phyloP scores from a whole-genome alignment of 2,797 vertebrate genomes.

The Phrynocephalus vlangalii region DNA sequence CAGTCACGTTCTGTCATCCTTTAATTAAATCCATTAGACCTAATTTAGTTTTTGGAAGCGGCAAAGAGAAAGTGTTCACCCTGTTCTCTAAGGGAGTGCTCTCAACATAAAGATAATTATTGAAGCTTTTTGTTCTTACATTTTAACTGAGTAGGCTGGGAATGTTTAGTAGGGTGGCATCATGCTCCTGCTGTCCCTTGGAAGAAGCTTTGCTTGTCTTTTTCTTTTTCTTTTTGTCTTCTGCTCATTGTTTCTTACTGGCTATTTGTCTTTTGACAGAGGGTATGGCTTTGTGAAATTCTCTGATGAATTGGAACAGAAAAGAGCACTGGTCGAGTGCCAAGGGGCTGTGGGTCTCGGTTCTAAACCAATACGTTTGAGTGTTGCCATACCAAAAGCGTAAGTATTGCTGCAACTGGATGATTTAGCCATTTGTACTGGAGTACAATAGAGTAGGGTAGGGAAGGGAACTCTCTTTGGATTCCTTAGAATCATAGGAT shows the following conservation, averaged over 20 bases:
- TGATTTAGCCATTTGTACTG: background rate
- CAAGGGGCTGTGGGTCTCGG: constrained; percentile 90
- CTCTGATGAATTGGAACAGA: constrained; percentile 91
- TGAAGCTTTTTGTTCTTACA: background rate
- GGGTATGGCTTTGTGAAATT: constrained; percentile 96
- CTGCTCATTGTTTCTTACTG: background rate
- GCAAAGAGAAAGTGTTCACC: background rate
- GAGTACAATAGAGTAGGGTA: too few relatives aligned
- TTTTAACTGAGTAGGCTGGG: background rate
- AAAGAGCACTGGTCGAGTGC: constrained; percentile 87
- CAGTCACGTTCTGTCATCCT: background rate
- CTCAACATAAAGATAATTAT: background rate
- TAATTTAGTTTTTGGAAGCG: background rate
- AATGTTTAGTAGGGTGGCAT: background rate
- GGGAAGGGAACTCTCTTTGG: too few relatives aligned
- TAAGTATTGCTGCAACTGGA: constrained; percentile 75
- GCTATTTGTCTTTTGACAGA: constrained; percentile 71
- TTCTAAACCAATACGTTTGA: constrained; percentile 87
- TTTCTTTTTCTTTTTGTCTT: background rate
- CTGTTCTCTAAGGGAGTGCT: background rate
- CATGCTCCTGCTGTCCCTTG: background rate
- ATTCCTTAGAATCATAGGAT: too few relatives aligned
- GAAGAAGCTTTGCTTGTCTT: too few relatives aligned
- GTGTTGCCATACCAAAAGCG: constrained; percentile 90
- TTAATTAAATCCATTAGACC: background rate